phyloP scores from a whole-genome alignment of 2,797 vertebrate genomes.

The Heteromormyrus szaboi region DNA sequence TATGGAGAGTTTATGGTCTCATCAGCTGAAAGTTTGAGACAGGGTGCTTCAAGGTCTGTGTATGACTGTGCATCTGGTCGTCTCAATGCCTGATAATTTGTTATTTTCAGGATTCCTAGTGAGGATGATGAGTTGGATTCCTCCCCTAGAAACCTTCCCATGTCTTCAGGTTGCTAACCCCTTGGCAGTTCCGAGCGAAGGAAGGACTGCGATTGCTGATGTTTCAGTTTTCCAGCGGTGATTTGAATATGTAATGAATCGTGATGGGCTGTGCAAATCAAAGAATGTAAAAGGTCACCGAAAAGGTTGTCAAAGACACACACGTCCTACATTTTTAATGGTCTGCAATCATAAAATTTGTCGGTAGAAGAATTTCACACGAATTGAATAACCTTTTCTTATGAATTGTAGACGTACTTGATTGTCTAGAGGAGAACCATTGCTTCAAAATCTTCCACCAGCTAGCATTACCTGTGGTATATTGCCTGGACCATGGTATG shows the following conservation, averaged over 20 bases:
- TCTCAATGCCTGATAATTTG: neutral
- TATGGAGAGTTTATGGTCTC: neutral
- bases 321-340: neutral
- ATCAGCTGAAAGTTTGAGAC: neutral
- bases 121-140: neutral
- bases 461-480: neutral
- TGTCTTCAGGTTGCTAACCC: neutral
- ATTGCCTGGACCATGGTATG: neutral
- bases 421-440: neutral
- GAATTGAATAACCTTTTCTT: neutral
- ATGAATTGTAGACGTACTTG: neutral
- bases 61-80: neutral
- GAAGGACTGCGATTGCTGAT: neutral
- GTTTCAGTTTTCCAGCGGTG: neutral
- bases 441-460: neutral
- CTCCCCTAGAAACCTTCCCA: neutral
- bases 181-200: neutral
- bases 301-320: neutral
- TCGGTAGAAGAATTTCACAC: neutral
- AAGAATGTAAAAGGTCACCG: neutral
- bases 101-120: constrained; percentile 2
- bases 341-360: constrained; percentile 6
- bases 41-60: neutral
- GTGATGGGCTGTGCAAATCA: constrained; percentile 9
- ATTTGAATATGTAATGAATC: constrained; percentile 5